Conservation (phyloP, 2,797 vertebrate genomes). For the Rousettus madagascariensis region DNA sequence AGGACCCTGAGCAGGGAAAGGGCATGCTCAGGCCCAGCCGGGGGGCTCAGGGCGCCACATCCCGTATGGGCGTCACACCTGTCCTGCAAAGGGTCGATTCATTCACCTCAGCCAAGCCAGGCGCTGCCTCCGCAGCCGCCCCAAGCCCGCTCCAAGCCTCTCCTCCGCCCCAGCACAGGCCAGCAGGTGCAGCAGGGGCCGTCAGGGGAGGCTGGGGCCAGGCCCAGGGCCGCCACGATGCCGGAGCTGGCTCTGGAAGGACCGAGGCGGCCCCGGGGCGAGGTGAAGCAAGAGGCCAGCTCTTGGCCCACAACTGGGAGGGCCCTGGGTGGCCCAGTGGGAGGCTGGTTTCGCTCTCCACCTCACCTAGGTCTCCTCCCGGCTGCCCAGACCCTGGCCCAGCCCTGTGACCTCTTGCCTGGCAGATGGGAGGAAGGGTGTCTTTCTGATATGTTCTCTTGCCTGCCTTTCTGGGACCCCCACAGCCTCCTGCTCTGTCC, state of each 20-base stretch:
- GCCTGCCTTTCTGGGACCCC: neutral
- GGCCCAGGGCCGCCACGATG: neutral
- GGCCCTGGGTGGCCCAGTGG: neutral
- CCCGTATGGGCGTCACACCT: fast-evolving
- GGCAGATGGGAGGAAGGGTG: neutral
- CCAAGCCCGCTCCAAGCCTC: neutral
- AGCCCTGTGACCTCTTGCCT: neutral
- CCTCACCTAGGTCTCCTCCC: neutral
- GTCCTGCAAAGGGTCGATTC: neutral
- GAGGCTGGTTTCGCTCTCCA: conserved; percentile 26
- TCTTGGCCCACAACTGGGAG: neutral
- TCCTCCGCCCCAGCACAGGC: neutral
- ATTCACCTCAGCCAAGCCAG: neutral
- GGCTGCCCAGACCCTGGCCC: neutral
- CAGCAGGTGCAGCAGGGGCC: neutral
- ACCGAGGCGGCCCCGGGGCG: neutral
- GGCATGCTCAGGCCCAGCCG: neutral
- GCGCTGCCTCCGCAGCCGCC: neutral
- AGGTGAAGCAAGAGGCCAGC: neutral
- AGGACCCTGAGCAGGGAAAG: neutral
- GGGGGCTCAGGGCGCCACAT: neutral
- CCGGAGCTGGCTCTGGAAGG: neutral
- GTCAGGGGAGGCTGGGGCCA: neutral
- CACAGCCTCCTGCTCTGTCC: neutral
- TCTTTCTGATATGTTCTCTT: neutral